Base-by-base conservation (phyloP, 1,140 invertebrate genomes). In the Papilio polytes region DNA sequence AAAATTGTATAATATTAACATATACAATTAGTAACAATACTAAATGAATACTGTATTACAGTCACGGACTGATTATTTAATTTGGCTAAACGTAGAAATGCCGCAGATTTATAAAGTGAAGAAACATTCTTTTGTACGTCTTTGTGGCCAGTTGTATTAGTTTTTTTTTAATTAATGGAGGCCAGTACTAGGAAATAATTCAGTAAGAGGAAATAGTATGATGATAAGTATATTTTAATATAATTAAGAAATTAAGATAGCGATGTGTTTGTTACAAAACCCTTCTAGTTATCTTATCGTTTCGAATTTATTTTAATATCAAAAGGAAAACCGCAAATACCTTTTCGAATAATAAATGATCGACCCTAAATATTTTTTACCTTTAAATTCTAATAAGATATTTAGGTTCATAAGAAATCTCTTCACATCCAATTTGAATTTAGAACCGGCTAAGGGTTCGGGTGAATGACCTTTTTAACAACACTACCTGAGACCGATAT, bases 391-490 rank as follows among this genome's bases (percentile, higher is more conserved):
- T 66, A 66, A 78, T 10, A 78, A 59, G 56, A 44, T 51, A 74
- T 80, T 80, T 79, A 70, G 59, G 74, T 80, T 44, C 70, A 51
- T 51, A 15, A 78, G 53, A 78, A 66, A 63, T 59, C n/a, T 20
- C n/a, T 53, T 76, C 9, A 48, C 46, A 9, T 22, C 46, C 46
- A 76, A 76, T 76, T 22, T 63, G 36, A 78, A 59, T 26, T 20
- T 1, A 26, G 59, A 78, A 66, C 56, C 77, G 31, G 18, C 22
- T 10, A 83, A 83, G 80, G 76, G 80, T 51, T 51, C 26, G 53
- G 82, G 80, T 82, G 12, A 82, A 84, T 53, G 44, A 81, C 80
- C 82, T 83, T 77, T 80, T 46, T 4, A 70, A 56, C 26, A 56
- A 80, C 79, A 41, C 63, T 82, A 82, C 81, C 78, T 82, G 81